phyloP scores from a whole-genome alignment of 2,888 invertebrate genomes.

The Drosophila pegasa region DNA sequence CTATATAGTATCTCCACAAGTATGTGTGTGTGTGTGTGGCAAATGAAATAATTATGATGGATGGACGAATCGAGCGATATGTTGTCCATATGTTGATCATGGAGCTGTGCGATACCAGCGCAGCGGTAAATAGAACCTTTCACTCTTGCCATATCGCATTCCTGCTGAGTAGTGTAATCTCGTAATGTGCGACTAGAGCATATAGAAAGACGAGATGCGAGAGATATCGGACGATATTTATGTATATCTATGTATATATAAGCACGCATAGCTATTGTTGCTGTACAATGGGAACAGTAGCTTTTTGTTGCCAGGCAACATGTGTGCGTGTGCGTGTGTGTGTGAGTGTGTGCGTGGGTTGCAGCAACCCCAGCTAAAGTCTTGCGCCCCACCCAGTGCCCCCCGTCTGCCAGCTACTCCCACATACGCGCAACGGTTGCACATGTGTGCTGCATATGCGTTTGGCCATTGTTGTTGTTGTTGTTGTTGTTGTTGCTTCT shows the following conservation, averaged over 20 bases:
- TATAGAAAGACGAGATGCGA: background rate
- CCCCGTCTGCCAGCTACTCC: background rate
- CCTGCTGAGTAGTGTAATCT: constrained; percentile 4
- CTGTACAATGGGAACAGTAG: constrained; percentile 25
- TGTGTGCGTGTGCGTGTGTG: constrained; percentile 9
- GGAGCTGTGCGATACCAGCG: background rate
- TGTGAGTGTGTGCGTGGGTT: constrained; percentile 1
- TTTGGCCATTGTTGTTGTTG: constrained; percentile 47
- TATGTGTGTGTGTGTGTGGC: background rate
- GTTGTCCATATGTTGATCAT: constrained; percentile 3
- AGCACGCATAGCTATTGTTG: background rate
- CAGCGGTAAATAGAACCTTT: background rate
- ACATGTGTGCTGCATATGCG: constrained; percentile 65
- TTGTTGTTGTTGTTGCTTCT: constrained; percentile 25
- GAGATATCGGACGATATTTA: constrained; percentile 15
- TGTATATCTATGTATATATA: background rate
- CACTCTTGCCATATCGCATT: background rate
- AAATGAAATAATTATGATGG: constrained; percentile 1
- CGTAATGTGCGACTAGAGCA: background rate
- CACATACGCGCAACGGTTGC: constrained; percentile 6
- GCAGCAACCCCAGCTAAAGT: constrained; percentile 35
- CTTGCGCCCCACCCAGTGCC: background rate
- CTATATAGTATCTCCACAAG: background rate
- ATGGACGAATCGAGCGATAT: background rate
- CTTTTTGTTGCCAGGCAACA: constrained; percentile 35